These are phyloP conservation scores for Mixornis gularis DNA, from an alignment of 2,113 vertebrate species.

Conservation along the genomic window DNA sequence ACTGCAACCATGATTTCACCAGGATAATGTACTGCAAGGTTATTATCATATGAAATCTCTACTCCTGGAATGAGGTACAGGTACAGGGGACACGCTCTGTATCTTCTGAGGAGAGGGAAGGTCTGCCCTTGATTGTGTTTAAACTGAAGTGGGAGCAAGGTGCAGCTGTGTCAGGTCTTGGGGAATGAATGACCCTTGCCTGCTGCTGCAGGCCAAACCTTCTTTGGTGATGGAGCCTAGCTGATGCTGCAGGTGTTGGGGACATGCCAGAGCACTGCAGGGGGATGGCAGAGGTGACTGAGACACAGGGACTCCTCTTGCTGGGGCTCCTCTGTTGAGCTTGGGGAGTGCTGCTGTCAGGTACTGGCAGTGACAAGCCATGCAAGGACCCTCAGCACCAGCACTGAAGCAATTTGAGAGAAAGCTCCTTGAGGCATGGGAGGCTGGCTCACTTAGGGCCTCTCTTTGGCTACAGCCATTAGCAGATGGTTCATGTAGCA, in stretches of 20 bases:
- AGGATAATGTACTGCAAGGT: background rate
- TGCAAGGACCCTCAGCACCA: background rate
- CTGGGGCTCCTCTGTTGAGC: background rate
- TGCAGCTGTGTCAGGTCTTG: background rate
- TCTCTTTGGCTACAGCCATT: background rate
- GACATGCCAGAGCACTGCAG: background rate
- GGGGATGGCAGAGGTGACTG: background rate
- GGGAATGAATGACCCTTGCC: rapidly evolving
- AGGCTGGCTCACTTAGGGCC: background rate
- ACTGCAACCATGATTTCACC: background rate
- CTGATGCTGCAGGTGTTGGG: background rate
- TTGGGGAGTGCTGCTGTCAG: background rate
- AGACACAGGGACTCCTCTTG: background rate
- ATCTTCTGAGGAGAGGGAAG: background rate
- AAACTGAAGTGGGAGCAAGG: background rate
- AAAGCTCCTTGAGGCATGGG: background rate
- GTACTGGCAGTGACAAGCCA: background rate
- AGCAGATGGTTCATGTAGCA: background rate
- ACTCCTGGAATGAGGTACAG: background rate
- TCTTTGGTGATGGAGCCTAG: background rate
- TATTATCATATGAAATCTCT: background rate
- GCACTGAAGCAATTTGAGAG: background rate
- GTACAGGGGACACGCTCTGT: background rate
- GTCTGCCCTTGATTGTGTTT: background rate
- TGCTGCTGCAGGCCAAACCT: background rate